These are phyloP conservation scores for Ammodytes marinus DNA, from an alignment of 2,113 vertebrate species.

Conservation along the genomic window DNA sequence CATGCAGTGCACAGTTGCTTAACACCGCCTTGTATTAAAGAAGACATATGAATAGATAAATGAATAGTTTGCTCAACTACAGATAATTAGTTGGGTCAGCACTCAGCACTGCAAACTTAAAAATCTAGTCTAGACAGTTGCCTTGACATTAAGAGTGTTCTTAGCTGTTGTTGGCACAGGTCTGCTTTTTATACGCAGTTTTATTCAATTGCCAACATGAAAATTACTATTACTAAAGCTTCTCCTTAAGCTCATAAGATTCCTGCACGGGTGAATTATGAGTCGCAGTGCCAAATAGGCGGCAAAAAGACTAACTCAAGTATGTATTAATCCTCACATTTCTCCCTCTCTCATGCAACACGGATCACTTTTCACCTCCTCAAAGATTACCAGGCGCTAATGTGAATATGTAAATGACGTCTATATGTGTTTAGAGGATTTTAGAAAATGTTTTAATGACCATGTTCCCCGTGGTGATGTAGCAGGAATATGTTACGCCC, in stretches of 20 bases:
- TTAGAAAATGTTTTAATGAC: constrained; percentile 44
- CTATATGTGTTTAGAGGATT: constrained; percentile 50
- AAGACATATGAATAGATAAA: not conserved
- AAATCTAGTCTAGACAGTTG: too few species aligned
- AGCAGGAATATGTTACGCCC: not conserved
- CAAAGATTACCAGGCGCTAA: constrained; percentile 24
- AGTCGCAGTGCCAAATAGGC: not conserved
- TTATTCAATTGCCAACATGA: too few species aligned
- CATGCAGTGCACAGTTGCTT: constrained; percentile 29
- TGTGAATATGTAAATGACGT: constrained; percentile 43
- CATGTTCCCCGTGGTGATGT: constrained; percentile 24
- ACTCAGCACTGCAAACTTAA: too few species aligned
- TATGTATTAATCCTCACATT: constrained; percentile 24
- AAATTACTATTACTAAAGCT: too few species aligned
- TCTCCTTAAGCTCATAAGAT: not conserved
- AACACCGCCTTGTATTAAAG: constrained; percentile 26
- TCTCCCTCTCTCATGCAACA: not conserved
- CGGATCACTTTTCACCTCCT: constrained; percentile 12
- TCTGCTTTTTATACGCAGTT: not conserved
- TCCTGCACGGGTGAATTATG: not conserved
- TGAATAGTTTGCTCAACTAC: too few species aligned
- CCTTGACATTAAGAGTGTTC: too few species aligned
- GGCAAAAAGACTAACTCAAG: not conserved
- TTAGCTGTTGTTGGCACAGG: not conserved
- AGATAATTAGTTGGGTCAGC: too few species aligned